Base-by-base conservation (phyloP, 2,113 vertebrate species). In the Baryphthengus martii region DNA sequence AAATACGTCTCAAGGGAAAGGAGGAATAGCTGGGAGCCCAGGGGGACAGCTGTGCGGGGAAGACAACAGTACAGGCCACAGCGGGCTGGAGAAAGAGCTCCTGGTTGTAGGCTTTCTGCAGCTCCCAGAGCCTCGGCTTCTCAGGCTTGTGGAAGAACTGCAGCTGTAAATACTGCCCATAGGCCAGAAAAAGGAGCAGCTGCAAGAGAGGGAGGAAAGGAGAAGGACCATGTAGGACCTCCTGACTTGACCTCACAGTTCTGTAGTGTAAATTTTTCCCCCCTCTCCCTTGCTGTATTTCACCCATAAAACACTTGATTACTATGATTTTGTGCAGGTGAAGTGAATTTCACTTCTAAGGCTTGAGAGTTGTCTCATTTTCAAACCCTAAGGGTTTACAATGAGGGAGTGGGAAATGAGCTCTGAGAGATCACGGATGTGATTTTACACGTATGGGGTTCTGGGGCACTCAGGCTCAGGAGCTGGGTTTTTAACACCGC, bases 281-380 rank as follows among this genome's bases (percentile, higher is more conserved):
- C 58, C 31, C 16, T 78, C 39, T 50, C 50, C 33, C 31, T 59
- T 89, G 35, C 45, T 14, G 33, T 68, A 53, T 13, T 89, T 85
- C 28, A 89, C 25, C 40, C 19, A 75, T 79, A 61, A 92, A 95
- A 85, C 31, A 19, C 21, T 42, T 56, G 53, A 84, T 87, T 67
- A 59, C 56, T 66, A 4, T 92, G 83, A 93, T 84, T 95, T 89
- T 71, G 79, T 66, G 67, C 44, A 89, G 70, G 70, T 76, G 62
- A 92, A 65, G 42, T 28, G 80, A 87, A 79, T 91, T 88, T 82
- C 53, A 58, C n/a, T 91, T 92, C 47, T 42, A 75, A 78, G n/a
- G 33, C 35, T 68, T 62, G 28, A 73, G 87, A 85, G 71, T 59
- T 94, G 82, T 93, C 96, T 96, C 55, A 95, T 91, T 95, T 84